phyloP scores from a whole-genome alignment of 2,113 vertebrate species.

The Okapia johnstoni region DNA sequence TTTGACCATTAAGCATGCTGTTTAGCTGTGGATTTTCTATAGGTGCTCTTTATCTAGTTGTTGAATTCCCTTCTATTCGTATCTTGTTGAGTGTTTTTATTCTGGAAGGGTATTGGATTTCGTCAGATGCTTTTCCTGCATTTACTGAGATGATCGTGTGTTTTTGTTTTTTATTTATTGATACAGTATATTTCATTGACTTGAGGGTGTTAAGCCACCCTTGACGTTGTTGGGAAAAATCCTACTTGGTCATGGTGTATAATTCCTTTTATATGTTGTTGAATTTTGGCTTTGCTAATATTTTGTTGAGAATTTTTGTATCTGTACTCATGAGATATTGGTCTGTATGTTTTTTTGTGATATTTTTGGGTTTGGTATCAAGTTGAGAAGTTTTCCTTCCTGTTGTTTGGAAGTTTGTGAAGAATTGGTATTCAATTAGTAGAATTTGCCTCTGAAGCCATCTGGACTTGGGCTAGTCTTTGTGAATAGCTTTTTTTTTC shows the following conservation, averaged over 20 bases:
- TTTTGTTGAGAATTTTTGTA: neutral
- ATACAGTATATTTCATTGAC: neutral
- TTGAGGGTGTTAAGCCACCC: neutral
- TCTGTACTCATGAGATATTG: neutral
- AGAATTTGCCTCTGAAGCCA: neutral
- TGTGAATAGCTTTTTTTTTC: neutral
- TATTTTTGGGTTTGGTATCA: neutral
- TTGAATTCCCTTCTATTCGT: neutral
- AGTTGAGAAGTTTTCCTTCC: neutral
- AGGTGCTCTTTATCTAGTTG: neutral
- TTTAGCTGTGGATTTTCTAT: neutral
- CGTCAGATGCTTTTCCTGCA: neutral
- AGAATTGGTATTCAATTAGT: neutral
- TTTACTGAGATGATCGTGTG: neutral
- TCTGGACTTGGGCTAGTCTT: neutral
- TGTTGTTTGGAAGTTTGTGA: neutral
- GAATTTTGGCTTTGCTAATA: neutral
- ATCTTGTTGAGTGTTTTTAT: neutral
- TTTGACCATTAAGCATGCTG: neutral
- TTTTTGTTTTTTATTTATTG: neutral
- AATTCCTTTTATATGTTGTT: neutral
- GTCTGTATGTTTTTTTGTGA: neutral
- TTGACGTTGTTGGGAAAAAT: neutral
- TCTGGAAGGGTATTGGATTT: neutral
- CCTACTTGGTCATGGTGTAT: neutral